Evolutionary conservation across 2,888 invertebrate genomes (phyloP).

Genomic region (Cataglyphis livida): DNA sequence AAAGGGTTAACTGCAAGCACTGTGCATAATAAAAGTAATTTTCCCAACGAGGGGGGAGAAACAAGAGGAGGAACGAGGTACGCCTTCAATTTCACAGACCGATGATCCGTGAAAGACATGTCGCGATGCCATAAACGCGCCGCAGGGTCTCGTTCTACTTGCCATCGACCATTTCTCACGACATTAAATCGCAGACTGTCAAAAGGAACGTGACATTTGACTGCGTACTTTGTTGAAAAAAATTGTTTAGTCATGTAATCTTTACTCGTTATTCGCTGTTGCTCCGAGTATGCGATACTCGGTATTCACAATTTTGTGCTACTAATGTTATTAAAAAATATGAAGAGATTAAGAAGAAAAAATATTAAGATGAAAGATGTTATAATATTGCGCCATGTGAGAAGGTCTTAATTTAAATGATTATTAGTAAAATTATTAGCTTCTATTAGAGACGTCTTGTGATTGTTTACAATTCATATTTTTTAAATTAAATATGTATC

Average conservation of each 20-base stretch:
- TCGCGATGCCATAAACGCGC: constrained; percentile 22
- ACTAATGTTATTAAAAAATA: constrained; percentile 17
- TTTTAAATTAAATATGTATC: neutral
- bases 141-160: constrained; percentile 38
- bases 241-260: constrained; percentile 17
- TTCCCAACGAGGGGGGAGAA: constrained; percentile 3
- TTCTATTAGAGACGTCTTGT: neutral
- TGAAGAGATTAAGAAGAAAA: neutral
- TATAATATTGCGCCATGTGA: neutral
- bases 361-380: neutral
- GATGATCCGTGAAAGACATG: constrained; percentile 47
- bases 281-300: neutral
- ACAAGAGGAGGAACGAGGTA: neutral
- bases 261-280: neutral
- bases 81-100: constrained; percentile 49
- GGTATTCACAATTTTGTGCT: constrained; percentile 2
- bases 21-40: constrained; percentile 49
- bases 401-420: neutral
- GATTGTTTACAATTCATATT: neutral
- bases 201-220: constrained; percentile 10
- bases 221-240: constrained; percentile 9
- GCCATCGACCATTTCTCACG: constrained; percentile 34
- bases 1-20: constrained; percentile 52
- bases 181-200: constrained; percentile 16
- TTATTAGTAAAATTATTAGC: neutral